Evolutionary conservation across 2,113 vertebrate genomes (phyloP).

Genomic region (Acanthisitta chloris): DNA sequence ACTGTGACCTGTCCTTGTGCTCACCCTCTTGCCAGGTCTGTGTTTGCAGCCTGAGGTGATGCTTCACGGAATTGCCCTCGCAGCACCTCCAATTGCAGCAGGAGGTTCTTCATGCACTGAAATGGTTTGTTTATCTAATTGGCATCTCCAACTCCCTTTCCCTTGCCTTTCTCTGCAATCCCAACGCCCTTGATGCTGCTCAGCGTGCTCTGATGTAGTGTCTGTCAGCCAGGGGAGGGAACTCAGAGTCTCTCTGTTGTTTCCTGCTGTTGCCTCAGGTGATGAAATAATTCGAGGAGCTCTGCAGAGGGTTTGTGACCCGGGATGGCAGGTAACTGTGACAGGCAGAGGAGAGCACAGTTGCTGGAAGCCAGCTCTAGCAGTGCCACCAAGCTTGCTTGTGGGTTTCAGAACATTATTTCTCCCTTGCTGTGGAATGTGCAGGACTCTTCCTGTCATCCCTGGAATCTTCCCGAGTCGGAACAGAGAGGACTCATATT

Average conservation of each 20-base stretch:
- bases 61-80: background rate
- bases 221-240: background rate
- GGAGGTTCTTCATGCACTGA: background rate
- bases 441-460: background rate
- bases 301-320: background rate
- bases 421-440: background rate
- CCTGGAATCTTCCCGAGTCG: background rate
- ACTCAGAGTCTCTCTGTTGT: background rate
- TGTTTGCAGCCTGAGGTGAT: background rate
- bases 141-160: background rate
- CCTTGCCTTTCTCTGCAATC: background rate
- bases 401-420: rapidly evolving
- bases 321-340: background rate
- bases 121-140: background rate
- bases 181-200: background rate
- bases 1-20: background rate
- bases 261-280: background rate
- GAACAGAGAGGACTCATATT: background rate
- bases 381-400: background rate
- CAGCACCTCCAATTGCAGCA: background rate
- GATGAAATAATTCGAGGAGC: background rate
- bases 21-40: background rate
- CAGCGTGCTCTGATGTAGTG: background rate
- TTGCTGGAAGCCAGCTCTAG: background rate
- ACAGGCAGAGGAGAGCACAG: background rate